A percentile compares a stretch with the other conserved stretches of the same genome.
phyloP scores from a whole-genome alignment of 2,888 invertebrate species.

The Auanema freiburgensis region DNA sequence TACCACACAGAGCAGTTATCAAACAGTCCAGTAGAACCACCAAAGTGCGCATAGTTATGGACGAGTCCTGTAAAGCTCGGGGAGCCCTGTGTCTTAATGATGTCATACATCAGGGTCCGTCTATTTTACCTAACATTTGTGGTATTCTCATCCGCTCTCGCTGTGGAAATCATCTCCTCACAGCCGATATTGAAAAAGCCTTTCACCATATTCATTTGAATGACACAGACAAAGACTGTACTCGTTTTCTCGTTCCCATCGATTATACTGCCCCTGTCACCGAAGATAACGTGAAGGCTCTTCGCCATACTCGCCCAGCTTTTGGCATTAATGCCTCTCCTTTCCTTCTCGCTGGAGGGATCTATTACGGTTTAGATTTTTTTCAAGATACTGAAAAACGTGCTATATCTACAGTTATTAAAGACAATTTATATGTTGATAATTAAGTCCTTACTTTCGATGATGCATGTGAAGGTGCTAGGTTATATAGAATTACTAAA shows the following conservation, averaged over 20 bases:
- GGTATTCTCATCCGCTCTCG: neutral
- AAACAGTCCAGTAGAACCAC: neutral
- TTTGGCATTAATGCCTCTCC: neutral
- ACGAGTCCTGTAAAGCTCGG: neutral
- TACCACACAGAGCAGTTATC: neutral
- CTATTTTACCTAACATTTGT: neutral
- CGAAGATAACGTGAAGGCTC: neutral
- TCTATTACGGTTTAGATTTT: neutral
- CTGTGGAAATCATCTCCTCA: neutral
- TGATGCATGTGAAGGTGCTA: neutral
- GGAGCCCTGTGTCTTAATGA: neutral
- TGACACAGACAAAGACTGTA: neutral
- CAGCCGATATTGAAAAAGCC: conserved; percentile 1
- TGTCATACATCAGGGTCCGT: neutral
- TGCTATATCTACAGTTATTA: neutral
- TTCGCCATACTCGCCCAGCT: neutral
- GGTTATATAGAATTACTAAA: neutral
- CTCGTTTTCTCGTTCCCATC: neutral
- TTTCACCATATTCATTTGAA: neutral
- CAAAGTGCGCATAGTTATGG: neutral
- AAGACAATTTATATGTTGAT: neutral
- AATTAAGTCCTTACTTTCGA: neutral
- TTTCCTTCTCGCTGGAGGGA: neutral
- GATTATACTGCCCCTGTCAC: neutral
- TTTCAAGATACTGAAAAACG: too few species aligned